Evolutionary conservation across 2,113 vertebrate genomes (phyloP).

Genomic region (Azemiops feae): DNA sequence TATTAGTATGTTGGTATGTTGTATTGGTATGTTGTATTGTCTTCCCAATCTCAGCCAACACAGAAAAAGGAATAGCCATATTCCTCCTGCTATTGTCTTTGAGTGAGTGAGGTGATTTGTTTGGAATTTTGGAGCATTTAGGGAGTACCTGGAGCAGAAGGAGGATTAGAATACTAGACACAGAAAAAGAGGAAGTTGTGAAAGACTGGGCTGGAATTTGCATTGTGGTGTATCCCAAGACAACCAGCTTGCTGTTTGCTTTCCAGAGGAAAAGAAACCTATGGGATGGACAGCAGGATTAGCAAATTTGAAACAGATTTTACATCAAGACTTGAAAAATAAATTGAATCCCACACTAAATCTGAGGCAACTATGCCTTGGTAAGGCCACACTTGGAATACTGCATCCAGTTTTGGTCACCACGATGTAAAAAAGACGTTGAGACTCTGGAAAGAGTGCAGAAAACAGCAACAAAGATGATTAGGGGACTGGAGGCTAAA

Average conservation of each 20-base stretch:
- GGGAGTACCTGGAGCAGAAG: neutral
- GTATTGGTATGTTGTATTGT: neutral
- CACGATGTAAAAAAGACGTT: no score
- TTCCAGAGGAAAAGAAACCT: neutral
- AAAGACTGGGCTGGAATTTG: neutral
- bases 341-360: neutral
- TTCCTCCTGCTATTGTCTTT: neutral
- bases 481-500: no score
- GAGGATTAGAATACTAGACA: neutral
- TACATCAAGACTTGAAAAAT: no score
- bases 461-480: no score
- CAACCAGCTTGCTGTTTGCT: neutral
- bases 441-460: no score
- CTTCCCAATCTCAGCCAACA: neutral
- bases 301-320: neutral
- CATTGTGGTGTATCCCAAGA: neutral
- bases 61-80: neutral
- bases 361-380: no score
- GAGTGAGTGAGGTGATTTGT: neutral
- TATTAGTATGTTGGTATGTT: no score
- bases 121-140: neutral
- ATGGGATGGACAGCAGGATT: neutral
- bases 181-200: neutral
- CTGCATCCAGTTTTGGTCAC: no score
- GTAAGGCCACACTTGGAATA: no score